Percentiles rank a stretch among this genome's conserved stretches.
Evolutionary conservation across 2,888 invertebrate species (phyloP).

Genomic region (Drosophila nr. fundita): DNA sequence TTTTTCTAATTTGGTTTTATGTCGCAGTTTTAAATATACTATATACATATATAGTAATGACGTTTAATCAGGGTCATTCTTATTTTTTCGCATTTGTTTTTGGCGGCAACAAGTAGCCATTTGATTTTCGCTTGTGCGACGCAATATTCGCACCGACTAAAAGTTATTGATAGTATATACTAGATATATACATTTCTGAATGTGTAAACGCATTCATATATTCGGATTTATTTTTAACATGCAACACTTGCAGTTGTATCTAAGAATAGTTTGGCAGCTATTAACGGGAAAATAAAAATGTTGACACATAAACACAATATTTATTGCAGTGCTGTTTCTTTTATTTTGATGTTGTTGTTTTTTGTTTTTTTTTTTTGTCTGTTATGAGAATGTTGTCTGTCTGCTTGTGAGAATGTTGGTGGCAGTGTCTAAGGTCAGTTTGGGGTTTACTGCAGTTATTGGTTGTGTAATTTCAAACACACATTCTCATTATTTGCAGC

Average conservation of each 20-base stretch:
- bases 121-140: constrained; percentile 36
- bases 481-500: constrained; percentile 58
- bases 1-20: neutral
- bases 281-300: constrained; percentile 26
- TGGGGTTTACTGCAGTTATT: constrained; percentile 33
- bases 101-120: constrained; percentile 50
- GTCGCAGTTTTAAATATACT: neutral
- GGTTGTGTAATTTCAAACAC: constrained; percentile 29
- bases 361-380: neutral
- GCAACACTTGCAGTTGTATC: constrained; percentile 24
- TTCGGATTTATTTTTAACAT: constrained; percentile 45
- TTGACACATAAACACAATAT: constrained; percentile 11
- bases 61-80: constrained; percentile 14
- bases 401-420: neutral
- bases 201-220: constrained; percentile 1
- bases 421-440: constrained; percentile 57
- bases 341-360: neutral
- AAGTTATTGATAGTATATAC: neutral
- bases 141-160: constrained; percentile 31
- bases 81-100: constrained; percentile 29
- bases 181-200: neutral
- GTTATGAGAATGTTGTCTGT: neutral
- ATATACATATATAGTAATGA: constrained; percentile 8
- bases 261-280: constrained; percentile 49
- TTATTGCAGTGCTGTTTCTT: constrained; percentile 8